Base-by-base conservation (phyloP, 1,140 invertebrate genomes). In the Drosophila oshimai region DNA sequence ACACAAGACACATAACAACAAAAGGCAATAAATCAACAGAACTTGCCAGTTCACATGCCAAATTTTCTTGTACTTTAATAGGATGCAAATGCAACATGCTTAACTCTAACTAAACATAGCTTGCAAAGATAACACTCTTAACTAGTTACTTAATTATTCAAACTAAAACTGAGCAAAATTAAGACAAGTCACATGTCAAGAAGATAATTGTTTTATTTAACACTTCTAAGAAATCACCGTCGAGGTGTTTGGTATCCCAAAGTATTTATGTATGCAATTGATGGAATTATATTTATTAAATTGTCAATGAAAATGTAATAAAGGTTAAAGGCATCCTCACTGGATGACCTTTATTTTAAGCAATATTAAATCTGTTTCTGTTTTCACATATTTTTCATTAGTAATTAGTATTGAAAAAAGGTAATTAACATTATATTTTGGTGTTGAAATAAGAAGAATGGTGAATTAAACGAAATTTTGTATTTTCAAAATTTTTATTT, bases 161-260 rank as follows among this genome's bases (percentile, higher is more conserved):
- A 34, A 55, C 49, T 29, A 22, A 53, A 71, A 64, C 69, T 67
- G 13, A 58, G 62, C 79, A 83, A 86, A 83, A 83, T 83, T 83
- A 83, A 83, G 36, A 86, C 79, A 84, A 26, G 31, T 51, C 75
- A 71, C 80, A 75, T 75, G 58, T 65, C 50, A 64, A 73, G 53
- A 15, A 24, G 10, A 7, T 10, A 12, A 31, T 12, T n/a, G n/a
- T n/a, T n/a, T n/a, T n/a, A n/a, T n/a, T n/a, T n/a, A n/a, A n/a
- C n/a, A 31, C 13, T 15, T 15, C 2, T 24, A 2, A 6, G 17
- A 18, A 12, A 4, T n/a, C n/a, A 28, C 18, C 5, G 20, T 6
- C 13, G 5, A 28, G 10, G 29, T 31, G n/a, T 33, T 50, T 33
- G 6, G 34, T 24, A 17, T 2, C 2, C 22, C n/a, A 9, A 18